Percentiles rank a stretch among this genome's conserved stretches.
Conservation (phyloP, 64 coral and sea anemone genomes). For the Anthopleura sola region DNA sequence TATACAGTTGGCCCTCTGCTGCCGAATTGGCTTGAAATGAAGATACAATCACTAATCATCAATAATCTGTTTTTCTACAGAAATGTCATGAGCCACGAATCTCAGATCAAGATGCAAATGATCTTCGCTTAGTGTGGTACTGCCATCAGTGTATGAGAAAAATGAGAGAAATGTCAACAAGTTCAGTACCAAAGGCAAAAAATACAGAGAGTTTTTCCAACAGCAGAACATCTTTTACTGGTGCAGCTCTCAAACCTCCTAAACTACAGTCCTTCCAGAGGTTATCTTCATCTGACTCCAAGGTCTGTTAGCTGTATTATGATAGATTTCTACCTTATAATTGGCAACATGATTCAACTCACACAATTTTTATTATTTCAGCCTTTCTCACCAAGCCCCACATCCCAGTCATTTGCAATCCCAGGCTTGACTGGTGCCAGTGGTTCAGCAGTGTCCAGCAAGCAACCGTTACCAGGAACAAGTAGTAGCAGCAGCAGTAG, state of each 20-base stretch:
- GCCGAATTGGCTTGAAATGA: no score
- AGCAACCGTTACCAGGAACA: constrained; percentile 33
- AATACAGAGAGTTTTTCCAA: background rate
- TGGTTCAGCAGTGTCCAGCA: constrained; percentile 13
- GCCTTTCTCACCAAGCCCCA: constrained; percentile 37
- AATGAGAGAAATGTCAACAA: constrained; percentile 76
- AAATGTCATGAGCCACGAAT: constrained; percentile 87
- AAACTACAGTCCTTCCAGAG: constrained; percentile 52
- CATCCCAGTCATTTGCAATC: constrained; percentile 82
- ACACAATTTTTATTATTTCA: background rate
- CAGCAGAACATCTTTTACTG: constrained; percentile 21
- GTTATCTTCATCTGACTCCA: constrained; percentile 52
- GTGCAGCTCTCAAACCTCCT: constrained; percentile 25
- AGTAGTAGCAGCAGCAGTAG: constrained; percentile 42
- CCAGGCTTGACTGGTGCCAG: constrained; percentile 50
- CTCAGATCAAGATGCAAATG: constrained; percentile 88
- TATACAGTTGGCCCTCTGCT: no score
- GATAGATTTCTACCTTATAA: no score
- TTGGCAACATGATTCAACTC: no score
- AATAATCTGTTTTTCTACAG: constrained; percentile 6
- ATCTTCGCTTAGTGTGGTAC: constrained; percentile 83
- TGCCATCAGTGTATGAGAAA: constrained; percentile 68
- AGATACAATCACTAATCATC: no score
- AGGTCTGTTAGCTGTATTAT: constrained; percentile 33
- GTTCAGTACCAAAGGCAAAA: background rate